Conservation (phyloP, 2,888 invertebrate genomes). For the Chymomyza amoena region DNA sequence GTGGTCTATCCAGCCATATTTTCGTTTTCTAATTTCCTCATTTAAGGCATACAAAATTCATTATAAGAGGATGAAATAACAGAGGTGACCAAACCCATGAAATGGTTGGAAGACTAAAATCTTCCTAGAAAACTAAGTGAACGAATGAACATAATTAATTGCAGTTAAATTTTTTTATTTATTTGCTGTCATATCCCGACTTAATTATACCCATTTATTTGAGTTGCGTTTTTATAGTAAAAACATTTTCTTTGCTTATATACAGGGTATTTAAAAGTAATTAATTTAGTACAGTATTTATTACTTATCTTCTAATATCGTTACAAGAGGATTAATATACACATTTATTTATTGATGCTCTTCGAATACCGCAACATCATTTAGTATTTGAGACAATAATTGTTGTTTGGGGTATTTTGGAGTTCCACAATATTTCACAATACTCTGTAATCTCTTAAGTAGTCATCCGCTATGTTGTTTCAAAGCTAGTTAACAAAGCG, state of each 20-base stretch:
- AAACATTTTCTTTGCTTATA: neutral
- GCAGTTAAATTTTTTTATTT: no score
- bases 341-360: neutral
- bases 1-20: no score
- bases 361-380: neutral
- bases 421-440: neutral
- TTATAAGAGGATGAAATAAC: no score
- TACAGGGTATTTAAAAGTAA: neutral
- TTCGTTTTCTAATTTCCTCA: no score
- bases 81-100: no score
- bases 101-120: no score
- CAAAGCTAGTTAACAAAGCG: conserved; percentile 89
- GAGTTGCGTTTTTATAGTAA: no score
- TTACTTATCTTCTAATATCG: neutral
- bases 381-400: neutral
- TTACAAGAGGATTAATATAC: neutral
- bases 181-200: no score
- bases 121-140: no score
- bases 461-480: conserved; percentile 81
- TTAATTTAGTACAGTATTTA: neutral
- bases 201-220: no score
- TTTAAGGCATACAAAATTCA: no score
- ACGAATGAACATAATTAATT: no score
- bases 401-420: neutral
- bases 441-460: neutral